Evolutionary conservation across 2,113 vertebrate species (phyloP).

Genomic region (Delphinapterus leucas): DNA sequence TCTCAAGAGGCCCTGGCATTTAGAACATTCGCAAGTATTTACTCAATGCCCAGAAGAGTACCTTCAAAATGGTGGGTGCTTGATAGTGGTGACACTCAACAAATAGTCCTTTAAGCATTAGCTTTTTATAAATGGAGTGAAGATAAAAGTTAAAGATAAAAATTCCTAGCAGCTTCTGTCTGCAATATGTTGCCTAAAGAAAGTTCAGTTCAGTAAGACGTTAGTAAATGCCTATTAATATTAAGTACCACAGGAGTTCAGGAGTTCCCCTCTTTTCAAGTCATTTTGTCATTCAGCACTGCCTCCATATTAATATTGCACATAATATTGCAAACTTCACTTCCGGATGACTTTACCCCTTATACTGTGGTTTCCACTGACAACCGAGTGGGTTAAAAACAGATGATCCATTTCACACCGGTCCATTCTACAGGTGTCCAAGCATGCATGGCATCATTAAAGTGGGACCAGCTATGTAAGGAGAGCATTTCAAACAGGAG

Average conservation of each 20-base stretch:
- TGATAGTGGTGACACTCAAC: neutral
- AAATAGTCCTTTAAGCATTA: neutral
- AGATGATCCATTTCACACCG: neutral
- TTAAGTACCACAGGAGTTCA: neutral
- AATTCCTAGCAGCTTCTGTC: neutral
- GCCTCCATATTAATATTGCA: neutral
- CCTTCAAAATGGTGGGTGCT: constrained; percentile 21
- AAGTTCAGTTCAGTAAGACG: constrained; percentile 4
- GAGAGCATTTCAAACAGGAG: neutral
- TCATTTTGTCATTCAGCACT: neutral
- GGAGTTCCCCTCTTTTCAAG: neutral
- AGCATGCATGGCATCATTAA: neutral
- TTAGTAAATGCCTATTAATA: neutral
- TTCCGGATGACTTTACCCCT: neutral
- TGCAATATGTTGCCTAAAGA: neutral
- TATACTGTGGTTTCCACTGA: neutral
- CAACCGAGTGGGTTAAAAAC: neutral
- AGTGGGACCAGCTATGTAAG: neutral
- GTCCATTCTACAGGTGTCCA: neutral
- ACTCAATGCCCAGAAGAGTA: neutral
- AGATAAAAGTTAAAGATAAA: neutral
- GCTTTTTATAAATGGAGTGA: neutral
- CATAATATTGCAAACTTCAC: neutral
- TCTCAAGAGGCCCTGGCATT: constrained; percentile 49
- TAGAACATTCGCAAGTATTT: constrained; percentile 64